phyloP scores from a whole-genome alignment of 2,797 vertebrate genomes.

The Heliangelus exortis region DNA sequence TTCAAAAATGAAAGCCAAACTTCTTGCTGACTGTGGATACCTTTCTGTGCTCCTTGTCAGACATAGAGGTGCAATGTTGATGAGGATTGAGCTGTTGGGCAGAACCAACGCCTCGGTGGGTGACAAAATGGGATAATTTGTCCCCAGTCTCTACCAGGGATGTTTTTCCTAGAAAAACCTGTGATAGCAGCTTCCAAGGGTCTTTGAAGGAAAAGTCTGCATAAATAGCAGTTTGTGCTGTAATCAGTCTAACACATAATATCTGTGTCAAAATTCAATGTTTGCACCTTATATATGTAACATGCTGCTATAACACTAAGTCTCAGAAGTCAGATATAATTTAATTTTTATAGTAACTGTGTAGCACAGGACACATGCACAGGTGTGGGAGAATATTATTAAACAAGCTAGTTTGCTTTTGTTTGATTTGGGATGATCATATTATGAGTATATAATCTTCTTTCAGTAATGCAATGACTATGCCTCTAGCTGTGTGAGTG shows the following conservation, averaged over 20 bases:
- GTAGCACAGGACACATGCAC: accelerated
- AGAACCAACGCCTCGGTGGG: neutral
- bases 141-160: accelerated
- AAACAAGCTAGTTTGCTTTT: neutral
- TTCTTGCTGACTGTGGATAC: neutral
- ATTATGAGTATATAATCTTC: neutral
- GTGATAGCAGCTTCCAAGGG: neutral
- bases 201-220: neutral
- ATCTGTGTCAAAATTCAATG: neutral
- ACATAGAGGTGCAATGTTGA: neutral
- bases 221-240: neutral
- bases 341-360: neutral
- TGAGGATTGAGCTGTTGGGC: neutral
- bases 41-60: neutral
- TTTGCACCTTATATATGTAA: neutral
- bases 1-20: neutral
- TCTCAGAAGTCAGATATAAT: neutral
- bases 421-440: neutral
- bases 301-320: neutral
- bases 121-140: neutral
- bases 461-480: neutral
- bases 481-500: neutral
- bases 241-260: neutral
- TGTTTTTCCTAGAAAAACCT: neutral
- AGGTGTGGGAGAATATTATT: neutral